phyloP scores from a whole-genome alignment of 2,113 vertebrate genomes.

The Saccopteryx bilineata region DNA sequence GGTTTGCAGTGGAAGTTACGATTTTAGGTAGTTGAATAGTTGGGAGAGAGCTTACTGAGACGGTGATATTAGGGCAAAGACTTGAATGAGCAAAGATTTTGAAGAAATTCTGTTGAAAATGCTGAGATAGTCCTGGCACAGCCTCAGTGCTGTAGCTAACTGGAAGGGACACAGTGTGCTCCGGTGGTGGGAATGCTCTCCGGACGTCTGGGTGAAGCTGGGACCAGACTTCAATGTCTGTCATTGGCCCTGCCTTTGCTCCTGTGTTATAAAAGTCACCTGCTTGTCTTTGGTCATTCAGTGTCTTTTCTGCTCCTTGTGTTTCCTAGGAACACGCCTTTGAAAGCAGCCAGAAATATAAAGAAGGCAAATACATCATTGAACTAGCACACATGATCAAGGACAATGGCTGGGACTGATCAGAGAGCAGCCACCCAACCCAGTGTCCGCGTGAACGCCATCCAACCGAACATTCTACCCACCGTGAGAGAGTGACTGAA shows the following conservation, averaged over 20 bases:
- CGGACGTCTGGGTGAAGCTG: neutral
- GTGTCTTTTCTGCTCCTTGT: conserved; percentile 38
- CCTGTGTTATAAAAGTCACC: neutral
- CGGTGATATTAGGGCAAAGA: neutral
- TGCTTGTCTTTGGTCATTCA: neutral
- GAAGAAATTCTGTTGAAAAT: neutral
- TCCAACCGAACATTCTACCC: conserved; percentile 89
- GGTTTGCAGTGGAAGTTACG: neutral
- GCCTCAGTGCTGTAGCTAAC: neutral
- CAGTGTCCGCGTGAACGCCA: conserved; percentile 86
- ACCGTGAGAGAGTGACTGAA: conserved; percentile 91
- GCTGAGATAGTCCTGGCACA: neutral
- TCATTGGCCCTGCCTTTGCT: neutral
- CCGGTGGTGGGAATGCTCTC: neutral
- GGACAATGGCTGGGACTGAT: conserved; percentile 99
- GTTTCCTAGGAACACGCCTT: conserved; percentile 96
- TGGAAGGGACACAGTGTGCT: accelerated
- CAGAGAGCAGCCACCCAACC: conserved; percentile 66
- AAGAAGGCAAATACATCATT: conserved; percentile 99
- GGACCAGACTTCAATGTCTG: neutral
- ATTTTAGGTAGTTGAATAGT: neutral
- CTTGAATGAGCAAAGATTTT: neutral
- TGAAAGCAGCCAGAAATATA: conserved; percentile 99
- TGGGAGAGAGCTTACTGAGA: neutral
- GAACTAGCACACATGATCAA: conserved; percentile 99